Percentiles rank a stretch among this genome's conserved stretches.
These are phyloP conservation scores for Trichomycterus rosablanca DNA, from an alignment of 2,113 vertebrate species.

Conservation along the genomic window DNA sequence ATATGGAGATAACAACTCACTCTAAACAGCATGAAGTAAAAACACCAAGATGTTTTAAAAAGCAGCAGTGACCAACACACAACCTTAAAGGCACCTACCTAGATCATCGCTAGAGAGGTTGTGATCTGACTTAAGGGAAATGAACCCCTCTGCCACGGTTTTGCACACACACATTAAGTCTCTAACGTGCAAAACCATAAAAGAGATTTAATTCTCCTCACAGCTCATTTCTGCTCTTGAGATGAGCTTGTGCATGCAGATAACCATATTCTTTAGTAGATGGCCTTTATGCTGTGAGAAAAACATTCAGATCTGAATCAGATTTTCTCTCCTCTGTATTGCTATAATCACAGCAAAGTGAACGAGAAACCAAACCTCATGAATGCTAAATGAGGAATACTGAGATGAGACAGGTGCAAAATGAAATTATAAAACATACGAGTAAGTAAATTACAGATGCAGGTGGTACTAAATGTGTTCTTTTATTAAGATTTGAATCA, in stretches of 20 bases:
- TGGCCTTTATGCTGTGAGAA: constrained; percentile 25
- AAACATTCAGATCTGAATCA: constrained; percentile 10
- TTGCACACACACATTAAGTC: too few relatives aligned
- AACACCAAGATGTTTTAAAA: too few relatives aligned
- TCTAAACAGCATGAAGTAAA: too few relatives aligned
- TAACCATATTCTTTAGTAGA: constrained; percentile 23
- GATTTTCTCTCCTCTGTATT: neutral
- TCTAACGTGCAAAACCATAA: constrained; percentile 2
- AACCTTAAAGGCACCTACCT: too few relatives aligned
- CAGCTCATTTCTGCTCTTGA: constrained; percentile 7
- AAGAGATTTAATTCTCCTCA: constrained; percentile 2
- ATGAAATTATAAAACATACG: constrained; percentile 13
- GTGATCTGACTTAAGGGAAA: too few relatives aligned
- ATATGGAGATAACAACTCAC: too few relatives aligned
- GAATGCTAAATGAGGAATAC: constrained; percentile 8
- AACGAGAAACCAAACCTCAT: neutral
- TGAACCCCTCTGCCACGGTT: too few relatives aligned
- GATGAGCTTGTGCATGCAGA: constrained; percentile 26
- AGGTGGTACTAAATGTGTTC: too few relatives aligned
- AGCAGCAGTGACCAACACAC: too few relatives aligned
- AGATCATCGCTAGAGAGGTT: too few relatives aligned
- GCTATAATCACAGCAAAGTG: constrained; percentile 4
- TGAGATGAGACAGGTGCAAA: constrained; percentile 11
- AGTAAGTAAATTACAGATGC: constrained; percentile 9
- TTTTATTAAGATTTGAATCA: too few relatives aligned